Conservation (phyloP, 2,113 vertebrate genomes). For the Nerophis lumbriciformis region DNA sequence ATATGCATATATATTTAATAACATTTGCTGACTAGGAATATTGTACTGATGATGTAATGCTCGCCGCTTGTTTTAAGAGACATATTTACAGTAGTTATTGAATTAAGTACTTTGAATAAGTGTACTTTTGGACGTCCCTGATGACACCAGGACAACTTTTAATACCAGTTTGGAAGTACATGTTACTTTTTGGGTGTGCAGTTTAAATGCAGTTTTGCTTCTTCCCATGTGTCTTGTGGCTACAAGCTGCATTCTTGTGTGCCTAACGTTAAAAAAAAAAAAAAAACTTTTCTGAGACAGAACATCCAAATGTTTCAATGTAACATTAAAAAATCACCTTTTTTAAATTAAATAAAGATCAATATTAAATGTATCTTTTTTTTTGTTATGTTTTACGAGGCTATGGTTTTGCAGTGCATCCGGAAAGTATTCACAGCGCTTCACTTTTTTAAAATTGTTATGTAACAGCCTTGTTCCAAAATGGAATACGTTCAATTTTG, state of each 20-base stretch:
- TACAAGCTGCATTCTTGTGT: slow-evolving; percentile 66
- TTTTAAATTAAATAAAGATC: slow-evolving; percentile 71
- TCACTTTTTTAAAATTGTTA: too few species aligned
- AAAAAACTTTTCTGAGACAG: slow-evolving; percentile 53
- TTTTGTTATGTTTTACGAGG: not conserved
- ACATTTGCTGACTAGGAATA: slow-evolving; percentile 10
- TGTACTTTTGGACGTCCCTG: slow-evolving; percentile 41
- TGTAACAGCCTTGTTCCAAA: too few species aligned
- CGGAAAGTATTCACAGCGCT: too few species aligned
- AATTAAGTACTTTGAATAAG: slow-evolving; percentile 25
- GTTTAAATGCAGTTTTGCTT: slow-evolving; percentile 38
- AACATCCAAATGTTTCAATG: slow-evolving; percentile 61
- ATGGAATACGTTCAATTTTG: too few species aligned
- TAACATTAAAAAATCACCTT: slow-evolving; percentile 68
- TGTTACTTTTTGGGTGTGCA: slow-evolving; percentile 32
- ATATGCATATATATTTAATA: not conserved
- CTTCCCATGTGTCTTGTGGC: slow-evolving; percentile 31
- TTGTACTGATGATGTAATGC: slow-evolving; percentile 39
- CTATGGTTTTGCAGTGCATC: too few species aligned
- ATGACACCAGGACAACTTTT: slow-evolving; percentile 15
- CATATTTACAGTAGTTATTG: slow-evolving; percentile 15
- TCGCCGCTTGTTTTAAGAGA: slow-evolving; percentile 26
- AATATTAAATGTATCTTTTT: slow-evolving; percentile 50
- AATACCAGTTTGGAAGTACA: slow-evolving; percentile 31
- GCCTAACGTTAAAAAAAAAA: slow-evolving; percentile 57